phyloP scores from a whole-genome alignment of 2,113 vertebrate species.

The Tylochromis polylepis region DNA sequence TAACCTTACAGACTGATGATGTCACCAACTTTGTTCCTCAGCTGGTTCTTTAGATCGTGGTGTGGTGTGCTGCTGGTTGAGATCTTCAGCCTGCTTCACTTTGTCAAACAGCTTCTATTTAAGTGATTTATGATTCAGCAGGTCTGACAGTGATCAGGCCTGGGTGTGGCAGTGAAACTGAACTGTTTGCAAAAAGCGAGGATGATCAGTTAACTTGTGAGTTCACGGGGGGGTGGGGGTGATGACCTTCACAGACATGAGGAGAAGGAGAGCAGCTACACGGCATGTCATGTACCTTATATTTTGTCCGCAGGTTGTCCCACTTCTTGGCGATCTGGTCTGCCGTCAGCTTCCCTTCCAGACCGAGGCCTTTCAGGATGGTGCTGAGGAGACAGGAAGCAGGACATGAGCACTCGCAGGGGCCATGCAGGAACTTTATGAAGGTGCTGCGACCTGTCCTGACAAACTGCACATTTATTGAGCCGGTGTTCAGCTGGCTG shows the following conservation, averaged over 20 bases:
- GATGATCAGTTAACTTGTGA: not conserved
- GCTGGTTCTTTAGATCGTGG: too few species aligned
- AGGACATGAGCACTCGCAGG: not conserved
- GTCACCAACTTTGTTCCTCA: too few species aligned
- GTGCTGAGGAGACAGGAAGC: constrained; percentile 40
- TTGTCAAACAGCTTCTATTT: not conserved
- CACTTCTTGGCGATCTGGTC: constrained; percentile 77
- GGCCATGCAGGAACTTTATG: not conserved
- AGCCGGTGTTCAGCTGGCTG: not conserved
- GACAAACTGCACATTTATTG: not conserved
- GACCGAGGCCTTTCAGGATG: constrained; percentile 71
- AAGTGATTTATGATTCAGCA: not conserved
- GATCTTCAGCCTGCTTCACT: not conserved
- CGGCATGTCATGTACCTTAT: constrained; percentile 57
- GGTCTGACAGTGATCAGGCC: not conserved
- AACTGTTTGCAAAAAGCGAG: not conserved
- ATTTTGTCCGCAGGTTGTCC: constrained; percentile 76
- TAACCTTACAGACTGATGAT: too few species aligned
- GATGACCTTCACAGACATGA: not conserved
- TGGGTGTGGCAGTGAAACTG: too few species aligned
- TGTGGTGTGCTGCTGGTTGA: accelerated
- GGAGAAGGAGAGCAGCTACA: not conserved
- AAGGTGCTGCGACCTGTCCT: not conserved
- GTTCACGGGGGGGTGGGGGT: not conserved
- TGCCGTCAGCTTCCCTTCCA: constrained; percentile 71